These are phyloP conservation scores for Drosophila auraria DNA, from an alignment of 1,140 invertebrate species.

Conservation along the genomic window DNA sequence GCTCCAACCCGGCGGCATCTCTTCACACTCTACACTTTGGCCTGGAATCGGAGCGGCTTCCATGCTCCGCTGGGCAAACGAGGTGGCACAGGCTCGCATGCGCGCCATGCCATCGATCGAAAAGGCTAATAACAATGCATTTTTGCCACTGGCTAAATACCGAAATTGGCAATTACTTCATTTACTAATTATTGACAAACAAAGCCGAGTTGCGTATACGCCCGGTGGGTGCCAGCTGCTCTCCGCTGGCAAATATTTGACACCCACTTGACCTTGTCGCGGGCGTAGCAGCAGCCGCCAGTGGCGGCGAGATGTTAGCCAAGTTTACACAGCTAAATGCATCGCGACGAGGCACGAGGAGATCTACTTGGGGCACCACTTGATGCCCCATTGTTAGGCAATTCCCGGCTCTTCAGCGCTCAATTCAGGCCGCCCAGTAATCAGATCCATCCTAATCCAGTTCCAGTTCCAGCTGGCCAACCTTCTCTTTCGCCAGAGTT, in stretches of 20 bases:
- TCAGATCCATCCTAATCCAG: conserved; percentile 3
- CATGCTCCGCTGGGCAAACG: conserved; percentile 28
- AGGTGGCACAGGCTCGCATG: conserved; percentile 18
- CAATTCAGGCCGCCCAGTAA: conserved; percentile 3
- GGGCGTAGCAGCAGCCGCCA: conserved; percentile 19
- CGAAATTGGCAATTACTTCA: conserved; percentile 74
- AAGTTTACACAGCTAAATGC: conserved; percentile 59
- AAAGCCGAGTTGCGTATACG: conserved; percentile 35
- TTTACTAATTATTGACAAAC: conserved; percentile 71
- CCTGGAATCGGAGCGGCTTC: conserved; percentile 28
- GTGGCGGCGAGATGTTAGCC: conserved; percentile 35
- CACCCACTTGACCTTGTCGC: conserved; percentile 63
- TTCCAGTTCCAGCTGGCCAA: conserved; percentile 3
- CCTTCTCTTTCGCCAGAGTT: conserved; percentile 12
- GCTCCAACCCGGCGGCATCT: background rate
- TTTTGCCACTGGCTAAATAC: conserved; percentile 60
- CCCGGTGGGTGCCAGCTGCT: conserved; percentile 26
- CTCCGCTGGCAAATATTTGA: conserved; percentile 63
- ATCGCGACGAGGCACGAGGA: conserved; percentile 23
- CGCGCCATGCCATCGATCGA: conserved; percentile 9
- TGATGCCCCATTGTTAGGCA: conserved; percentile 27
- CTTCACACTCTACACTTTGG: conserved; percentile 24
- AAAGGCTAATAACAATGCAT: conserved; percentile 58
- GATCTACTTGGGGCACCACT: conserved; percentile 36
- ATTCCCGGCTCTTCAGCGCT: conserved; percentile 6